These are phyloP conservation scores for Eueremaeus valkanovi DNA, from an alignment of 2,888 invertebrate species.

Conservation along the genomic window DNA sequence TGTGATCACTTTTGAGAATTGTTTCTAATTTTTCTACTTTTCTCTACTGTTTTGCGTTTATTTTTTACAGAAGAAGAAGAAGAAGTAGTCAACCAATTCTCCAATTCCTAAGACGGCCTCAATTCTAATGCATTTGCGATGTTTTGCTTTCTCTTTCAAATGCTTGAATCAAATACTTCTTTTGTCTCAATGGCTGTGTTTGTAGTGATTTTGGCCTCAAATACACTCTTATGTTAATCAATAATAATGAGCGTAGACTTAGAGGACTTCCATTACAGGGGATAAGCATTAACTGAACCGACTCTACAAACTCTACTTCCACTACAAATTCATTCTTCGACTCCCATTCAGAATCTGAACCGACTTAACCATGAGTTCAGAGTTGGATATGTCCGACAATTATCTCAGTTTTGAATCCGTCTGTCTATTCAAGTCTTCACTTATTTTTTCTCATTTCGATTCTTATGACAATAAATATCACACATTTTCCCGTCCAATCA, in stretches of 20 bases:
- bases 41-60: neutral
- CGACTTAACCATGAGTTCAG: neutral
- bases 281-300: neutral
- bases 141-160: too few relatives aligned
- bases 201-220: neutral
- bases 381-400: neutral
- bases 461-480: neutral
- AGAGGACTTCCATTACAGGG: neutral
- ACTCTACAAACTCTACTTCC: neutral
- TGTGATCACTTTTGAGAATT: conserved; percentile 8
- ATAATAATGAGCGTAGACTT: conserved; percentile 11
- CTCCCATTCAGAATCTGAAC: too few relatives aligned
- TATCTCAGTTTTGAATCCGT: conserved; percentile 7
- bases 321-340: neutral
- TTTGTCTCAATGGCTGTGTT: neutral
- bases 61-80: neutral
- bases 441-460: neutral
- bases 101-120: neutral
- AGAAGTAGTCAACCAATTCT: neutral
- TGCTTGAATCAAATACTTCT: neutral
- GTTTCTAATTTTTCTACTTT: conserved; percentile 2
- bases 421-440: neutral
- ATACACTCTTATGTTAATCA: conserved; percentile 31
- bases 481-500: neutral
- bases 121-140: conserved; percentile 30